Conservation (phyloP, 92 coral and sea anemone species). For the Phymanthus crucifer region DNA sequence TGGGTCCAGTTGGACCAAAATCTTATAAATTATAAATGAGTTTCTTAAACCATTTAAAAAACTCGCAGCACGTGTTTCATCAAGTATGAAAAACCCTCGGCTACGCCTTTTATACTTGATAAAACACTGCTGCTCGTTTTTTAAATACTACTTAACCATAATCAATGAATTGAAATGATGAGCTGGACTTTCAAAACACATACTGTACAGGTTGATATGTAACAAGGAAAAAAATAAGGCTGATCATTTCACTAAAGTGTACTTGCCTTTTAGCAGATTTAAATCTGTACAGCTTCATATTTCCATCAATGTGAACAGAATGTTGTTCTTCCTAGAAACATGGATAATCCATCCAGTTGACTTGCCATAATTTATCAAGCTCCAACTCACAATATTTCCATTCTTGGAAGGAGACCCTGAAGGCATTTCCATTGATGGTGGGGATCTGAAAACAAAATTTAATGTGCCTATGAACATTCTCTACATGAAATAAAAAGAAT, state of each 20-base stretch:
- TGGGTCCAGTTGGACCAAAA: too few relatives aligned
- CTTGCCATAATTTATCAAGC: slow-evolving; percentile 38
- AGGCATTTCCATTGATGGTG: slow-evolving; percentile 40
- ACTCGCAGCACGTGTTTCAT: too few relatives aligned
- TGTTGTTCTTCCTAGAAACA: slow-evolving; percentile 46
- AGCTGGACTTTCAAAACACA: not conserved
- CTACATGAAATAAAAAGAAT: too few relatives aligned
- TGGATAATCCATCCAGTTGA: slow-evolving; percentile 71
- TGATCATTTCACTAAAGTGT: not conserved
- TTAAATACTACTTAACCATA: too few relatives aligned
- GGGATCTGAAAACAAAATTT: slow-evolving; percentile 26
- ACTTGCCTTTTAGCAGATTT: too few relatives aligned
- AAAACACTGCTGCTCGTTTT: too few relatives aligned
- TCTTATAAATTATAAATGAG: too few relatives aligned
- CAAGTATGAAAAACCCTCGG: too few relatives aligned
- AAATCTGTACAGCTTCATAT: too few relatives aligned
- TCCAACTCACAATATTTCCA: slow-evolving; percentile 65
- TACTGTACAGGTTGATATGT: not conserved
- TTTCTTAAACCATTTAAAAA: too few relatives aligned
- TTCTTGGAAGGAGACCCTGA: slow-evolving; percentile 51
- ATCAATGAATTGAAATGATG: not conserved
- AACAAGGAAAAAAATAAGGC: not conserved
- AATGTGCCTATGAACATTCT: too few relatives aligned
- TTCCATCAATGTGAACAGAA: slow-evolving; percentile 73
- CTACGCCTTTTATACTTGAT: too few relatives aligned